A percentile compares a stretch with the other conserved stretches of the same genome.
Evolutionary conservation across 2,797 vertebrate species (phyloP).

Genomic region (Sarcoramphus papa): DNA sequence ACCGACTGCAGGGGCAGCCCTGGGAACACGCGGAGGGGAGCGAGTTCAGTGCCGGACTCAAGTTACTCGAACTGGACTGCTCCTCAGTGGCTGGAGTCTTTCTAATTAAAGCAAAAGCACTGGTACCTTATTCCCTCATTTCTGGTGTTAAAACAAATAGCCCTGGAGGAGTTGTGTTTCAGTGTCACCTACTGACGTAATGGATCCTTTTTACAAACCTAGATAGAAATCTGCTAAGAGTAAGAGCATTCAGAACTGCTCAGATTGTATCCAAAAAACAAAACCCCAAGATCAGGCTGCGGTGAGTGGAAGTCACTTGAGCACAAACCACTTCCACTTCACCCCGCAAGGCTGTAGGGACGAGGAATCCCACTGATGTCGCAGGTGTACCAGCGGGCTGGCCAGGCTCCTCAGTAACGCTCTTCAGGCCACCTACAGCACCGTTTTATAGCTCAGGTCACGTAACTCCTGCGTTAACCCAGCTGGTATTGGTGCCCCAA

Average conservation of each 20-base stretch:
- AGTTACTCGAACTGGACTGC: constrained; percentile 9
- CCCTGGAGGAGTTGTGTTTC: constrained; percentile 24
- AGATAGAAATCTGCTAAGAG: constrained; percentile 30
- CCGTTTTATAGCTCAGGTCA: not conserved
- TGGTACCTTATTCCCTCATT: constrained; percentile 21
- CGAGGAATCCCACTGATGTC: not conserved
- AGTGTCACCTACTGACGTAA: constrained; percentile 37
- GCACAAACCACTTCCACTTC: not conserved
- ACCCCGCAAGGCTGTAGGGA: not conserved
- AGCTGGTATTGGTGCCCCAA: not conserved
- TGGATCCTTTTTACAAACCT: not conserved
- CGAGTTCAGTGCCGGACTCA: not conserved
- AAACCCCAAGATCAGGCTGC: not conserved
- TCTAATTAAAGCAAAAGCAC: constrained; percentile 31
- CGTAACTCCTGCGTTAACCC: fast-evolving
- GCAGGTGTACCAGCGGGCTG: not conserved
- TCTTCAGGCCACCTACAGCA: not conserved
- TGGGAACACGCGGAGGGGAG: not conserved
- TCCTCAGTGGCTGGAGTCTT: not conserved
- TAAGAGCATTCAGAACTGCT: not conserved
- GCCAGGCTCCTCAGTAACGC: not conserved
- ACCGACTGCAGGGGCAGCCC: constrained; percentile 46
- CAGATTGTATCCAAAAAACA: constrained; percentile 2
- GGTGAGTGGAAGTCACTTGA: not conserved
- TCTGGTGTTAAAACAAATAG: constrained; percentile 43